phyloP scores from a whole-genome alignment of 2,113 vertebrate genomes.

The Nettapus auritus region DNA sequence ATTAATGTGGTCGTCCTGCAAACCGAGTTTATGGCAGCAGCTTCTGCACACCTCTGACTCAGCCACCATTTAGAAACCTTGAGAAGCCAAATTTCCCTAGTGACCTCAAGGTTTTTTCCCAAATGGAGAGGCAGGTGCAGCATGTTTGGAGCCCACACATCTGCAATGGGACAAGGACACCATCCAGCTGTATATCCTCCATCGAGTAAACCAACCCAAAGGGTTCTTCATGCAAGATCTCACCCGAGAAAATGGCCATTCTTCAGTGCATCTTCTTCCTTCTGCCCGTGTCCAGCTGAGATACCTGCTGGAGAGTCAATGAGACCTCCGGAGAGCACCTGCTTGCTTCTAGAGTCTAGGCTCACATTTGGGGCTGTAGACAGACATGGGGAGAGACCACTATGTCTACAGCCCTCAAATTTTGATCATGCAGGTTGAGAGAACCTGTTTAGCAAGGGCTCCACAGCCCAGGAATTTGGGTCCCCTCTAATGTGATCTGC shows the following conservation, averaged over 20 bases:
- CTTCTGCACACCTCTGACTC: conserved; percentile 9
- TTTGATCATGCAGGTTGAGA: not conserved
- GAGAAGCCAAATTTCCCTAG: not conserved
- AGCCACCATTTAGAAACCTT: not conserved
- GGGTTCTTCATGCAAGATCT: not conserved
- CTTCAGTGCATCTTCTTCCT: not conserved
- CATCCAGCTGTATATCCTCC: not conserved
- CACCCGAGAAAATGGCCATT: not conserved
- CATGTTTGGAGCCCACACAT: not conserved
- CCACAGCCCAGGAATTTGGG: not conserved
- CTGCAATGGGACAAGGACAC: not conserved
- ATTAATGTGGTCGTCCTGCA: not conserved
- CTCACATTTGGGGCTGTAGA: not conserved
- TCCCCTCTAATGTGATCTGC: not conserved
- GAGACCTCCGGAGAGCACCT: not conserved
- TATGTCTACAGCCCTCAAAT: accelerated
- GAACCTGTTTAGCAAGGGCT: not conserved
- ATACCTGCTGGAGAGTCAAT: not conserved
- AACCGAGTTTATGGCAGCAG: conserved; percentile 5
- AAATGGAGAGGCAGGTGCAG: not conserved
- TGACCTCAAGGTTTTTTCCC: conserved; percentile 3
- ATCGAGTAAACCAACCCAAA: accelerated
- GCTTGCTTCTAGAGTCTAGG: not conserved
- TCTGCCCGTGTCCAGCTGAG: not conserved
- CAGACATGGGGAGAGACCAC: not conserved